Percentiles rank a stretch among this genome's conserved stretches.
Evolutionary conservation across 2,113 vertebrate genomes (phyloP).

Genomic region (Erpornis zantholeuca): DNA sequence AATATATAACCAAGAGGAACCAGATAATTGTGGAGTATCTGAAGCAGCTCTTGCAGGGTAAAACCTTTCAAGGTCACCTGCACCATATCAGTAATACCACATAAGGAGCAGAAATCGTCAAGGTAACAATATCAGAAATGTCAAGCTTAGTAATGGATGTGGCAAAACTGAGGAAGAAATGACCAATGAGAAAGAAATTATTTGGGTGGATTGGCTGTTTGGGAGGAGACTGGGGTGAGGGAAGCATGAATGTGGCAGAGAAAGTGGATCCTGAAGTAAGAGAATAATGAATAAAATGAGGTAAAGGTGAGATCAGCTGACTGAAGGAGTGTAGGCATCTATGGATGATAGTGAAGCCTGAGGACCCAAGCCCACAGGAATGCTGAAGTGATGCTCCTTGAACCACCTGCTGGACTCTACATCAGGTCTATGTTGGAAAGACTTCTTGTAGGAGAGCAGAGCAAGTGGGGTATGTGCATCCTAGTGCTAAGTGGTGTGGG

Average conservation of each 20-base stretch:
- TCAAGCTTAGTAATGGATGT: background rate
- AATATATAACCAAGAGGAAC: background rate
- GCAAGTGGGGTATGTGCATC: background rate
- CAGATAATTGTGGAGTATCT: background rate
- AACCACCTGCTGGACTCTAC: background rate
- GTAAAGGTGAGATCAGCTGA: background rate
- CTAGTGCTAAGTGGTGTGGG: background rate
- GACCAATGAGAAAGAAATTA: background rate
- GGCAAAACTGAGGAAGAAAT: background rate
- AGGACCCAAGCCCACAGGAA: background rate
- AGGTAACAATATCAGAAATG: accelerated
- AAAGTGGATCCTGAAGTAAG: background rate
- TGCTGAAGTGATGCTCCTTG: background rate
- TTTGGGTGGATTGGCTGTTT: background rate
- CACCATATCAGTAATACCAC: background rate
- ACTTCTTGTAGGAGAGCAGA: background rate
- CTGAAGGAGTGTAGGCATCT: background rate
- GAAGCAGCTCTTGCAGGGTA: background rate
- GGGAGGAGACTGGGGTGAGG: background rate
- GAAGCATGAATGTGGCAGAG: background rate
- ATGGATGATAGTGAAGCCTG: background rate
- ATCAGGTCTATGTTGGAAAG: background rate
- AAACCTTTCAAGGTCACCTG: background rate
- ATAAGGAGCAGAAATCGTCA: background rate
- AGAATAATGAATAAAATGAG: background rate